Evolutionary conservation across 1,140 invertebrate genomes (phyloP), one percentile per base, ranked within the genome.

Genomic region (Calosoma granatense): DNA sequence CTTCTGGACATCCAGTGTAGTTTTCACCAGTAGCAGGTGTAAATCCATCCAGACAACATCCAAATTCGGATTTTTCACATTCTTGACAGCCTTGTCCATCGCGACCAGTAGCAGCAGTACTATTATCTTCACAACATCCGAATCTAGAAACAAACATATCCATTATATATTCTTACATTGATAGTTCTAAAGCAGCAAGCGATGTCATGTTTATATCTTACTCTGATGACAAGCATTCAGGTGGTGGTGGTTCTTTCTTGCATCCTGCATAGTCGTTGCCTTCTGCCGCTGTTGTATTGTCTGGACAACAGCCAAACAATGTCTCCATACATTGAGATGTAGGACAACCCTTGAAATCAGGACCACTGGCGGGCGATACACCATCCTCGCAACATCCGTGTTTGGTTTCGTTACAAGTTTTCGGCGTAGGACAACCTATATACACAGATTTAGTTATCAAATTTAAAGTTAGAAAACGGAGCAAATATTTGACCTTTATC

Each of bases 341-440:
- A 2, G 90, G 89, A 70, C 94, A 97, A 2, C 86, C 91, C 67
- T 84, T 76, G 20, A 81, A 74, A 15, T 88, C 79, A 0, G 77
- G 73, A 57, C 90, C 92, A 41, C 75, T 67, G 0, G 92, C 90
- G 2, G 87, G 79, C 0, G 93, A 93, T 0, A 94, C 83, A 1
- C 84, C 88, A 72, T 97, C 94, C 6, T 83, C 76, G 70, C 95
- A 97, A 73, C 94, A 97, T 2, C 92, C 91, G 66, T 81, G 88
- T 64, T 85, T 80, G 0, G 91, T 86, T 47, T 93, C 92, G 61
- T 80, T 77, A 61, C 89, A 92, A 0, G 88, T 92, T 60, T 83
- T 76, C 0, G 81, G 79, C 58, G 74, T 81, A 0, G 81, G 78
- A 67, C 89, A 92, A 15, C 86, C 79, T 80, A 43, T 47, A 22